Evolutionary conservation across 2,888 invertebrate genomes (phyloP).

Genomic region (Diloba caeruleocephala): DNA sequence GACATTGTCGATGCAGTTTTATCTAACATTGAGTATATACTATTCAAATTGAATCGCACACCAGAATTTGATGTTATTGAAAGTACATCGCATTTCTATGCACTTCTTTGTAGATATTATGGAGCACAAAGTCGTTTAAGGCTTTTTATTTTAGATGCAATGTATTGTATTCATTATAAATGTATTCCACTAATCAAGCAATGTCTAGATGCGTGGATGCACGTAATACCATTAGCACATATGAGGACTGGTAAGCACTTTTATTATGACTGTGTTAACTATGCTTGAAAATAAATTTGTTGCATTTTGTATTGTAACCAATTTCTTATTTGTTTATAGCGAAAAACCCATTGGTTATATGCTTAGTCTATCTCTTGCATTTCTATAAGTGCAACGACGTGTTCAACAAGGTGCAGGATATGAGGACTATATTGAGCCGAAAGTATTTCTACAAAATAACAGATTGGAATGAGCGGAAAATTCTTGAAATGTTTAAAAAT

Average conservation of each 20-base stretch:
- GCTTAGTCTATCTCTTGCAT: conserved; percentile 80
- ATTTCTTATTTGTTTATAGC: conserved; percentile 68
- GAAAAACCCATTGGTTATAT: conserved; percentile 75
- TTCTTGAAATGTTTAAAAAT: conserved; percentile 74
- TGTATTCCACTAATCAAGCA: conserved; percentile 76
- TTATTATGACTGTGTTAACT: neutral
- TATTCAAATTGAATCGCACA: conserved; percentile 76
- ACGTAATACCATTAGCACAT: conserved; percentile 77
- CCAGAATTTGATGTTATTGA: conserved; percentile 77
- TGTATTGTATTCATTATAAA: conserved; percentile 83
- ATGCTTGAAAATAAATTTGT: conserved; percentile 8
- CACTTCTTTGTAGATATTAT: conserved; percentile 76
- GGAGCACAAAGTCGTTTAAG: conserved; percentile 71
- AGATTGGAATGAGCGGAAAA: conserved; percentile 79
- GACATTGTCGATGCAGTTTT: conserved; percentile 67
- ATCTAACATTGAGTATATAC: conserved; percentile 71
- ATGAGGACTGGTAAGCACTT: conserved; percentile 74
- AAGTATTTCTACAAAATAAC: conserved; percentile 77
- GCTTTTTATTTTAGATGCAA: conserved; percentile 80
- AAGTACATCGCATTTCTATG: conserved; percentile 80
- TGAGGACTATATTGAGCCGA: conserved; percentile 68
- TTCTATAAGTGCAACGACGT: conserved; percentile 81
- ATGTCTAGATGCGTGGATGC: conserved; percentile 81
- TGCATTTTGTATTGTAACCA: neutral
- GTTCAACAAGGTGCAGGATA: conserved; percentile 69